Conservation (phyloP, 2,888 invertebrate species). For the Drosophila mulleri region DNA sequence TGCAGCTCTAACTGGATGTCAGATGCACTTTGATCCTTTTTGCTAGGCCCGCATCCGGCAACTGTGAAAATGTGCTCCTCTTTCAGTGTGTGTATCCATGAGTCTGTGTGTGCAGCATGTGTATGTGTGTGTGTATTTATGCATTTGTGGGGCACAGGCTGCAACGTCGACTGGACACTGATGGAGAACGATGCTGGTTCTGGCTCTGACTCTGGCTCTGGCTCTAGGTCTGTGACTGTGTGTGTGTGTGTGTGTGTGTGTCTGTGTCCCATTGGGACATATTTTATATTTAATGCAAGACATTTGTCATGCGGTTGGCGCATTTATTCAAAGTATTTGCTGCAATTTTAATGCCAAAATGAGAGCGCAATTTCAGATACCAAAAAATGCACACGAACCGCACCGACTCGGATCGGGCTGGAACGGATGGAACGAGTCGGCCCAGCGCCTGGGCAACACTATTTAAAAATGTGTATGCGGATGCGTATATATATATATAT, state of each 20-base stretch:
- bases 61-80: neutral
- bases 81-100: neutral
- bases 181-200: conserved; percentile 22
- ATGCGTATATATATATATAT: neutral
- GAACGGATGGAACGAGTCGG: neutral
- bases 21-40: conserved; percentile 36
- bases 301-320: conserved; percentile 68
- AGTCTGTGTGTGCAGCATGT: neutral
- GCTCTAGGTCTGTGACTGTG: neutral
- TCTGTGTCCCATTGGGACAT: conserved; percentile 58
- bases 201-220: conserved; percentile 7
- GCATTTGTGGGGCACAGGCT: conserved; percentile 48
- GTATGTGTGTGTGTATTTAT: conserved; percentile 21
- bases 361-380: conserved; percentile 65
- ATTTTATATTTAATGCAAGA: conserved; percentile 70
- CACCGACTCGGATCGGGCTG: neutral
- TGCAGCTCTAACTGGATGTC: conserved; percentile 29
- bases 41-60: conserved; percentile 14
- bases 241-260: conserved; percentile 1
- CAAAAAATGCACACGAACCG: conserved; percentile 27
- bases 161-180: conserved; percentile 36
- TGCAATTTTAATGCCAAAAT: conserved; percentile 71
- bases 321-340: conserved; percentile 72
- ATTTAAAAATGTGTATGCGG: conserved; percentile 51
- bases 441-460: conserved; percentile 31